phyloP scores from a whole-genome alignment of 2,797 vertebrate species.

The Eleutherodactylus coqui region DNA sequence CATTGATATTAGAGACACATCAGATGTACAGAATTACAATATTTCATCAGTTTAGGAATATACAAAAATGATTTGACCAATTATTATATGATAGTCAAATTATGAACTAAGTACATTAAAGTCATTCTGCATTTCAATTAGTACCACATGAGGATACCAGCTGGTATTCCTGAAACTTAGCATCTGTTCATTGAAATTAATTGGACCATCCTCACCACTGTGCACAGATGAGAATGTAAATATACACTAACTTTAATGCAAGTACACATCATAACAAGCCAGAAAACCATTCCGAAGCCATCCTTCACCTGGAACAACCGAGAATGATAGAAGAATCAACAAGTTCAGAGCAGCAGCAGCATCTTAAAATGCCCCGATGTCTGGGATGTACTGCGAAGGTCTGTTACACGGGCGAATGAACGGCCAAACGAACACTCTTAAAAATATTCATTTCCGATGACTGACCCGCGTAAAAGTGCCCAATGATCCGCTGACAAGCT shows the following conservation, averaged over 20 bases:
- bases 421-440: no score
- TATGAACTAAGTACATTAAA: conserved; percentile 54
- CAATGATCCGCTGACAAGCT: no score
- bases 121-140: conserved; percentile 58
- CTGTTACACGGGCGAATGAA: no score
- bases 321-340: neutral
- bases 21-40: neutral
- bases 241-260: conserved; percentile 15
- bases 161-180: conserved; percentile 53
- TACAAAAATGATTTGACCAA: conserved; percentile 29
- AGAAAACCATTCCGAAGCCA: neutral
- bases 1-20: neutral
- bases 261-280: neutral
- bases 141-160: conserved; percentile 56
- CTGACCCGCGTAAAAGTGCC: no score
- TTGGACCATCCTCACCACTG: conserved; percentile 43
- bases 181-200: conserved; percentile 61
- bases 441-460: no score
- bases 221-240: conserved; percentile 58
- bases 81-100: conserved; percentile 30
- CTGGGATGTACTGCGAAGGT: neutral
- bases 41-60: neutral
- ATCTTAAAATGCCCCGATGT: neutral
- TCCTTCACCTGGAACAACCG: neutral
- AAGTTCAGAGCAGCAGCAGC: neutral